Evolutionary conservation across 2,888 invertebrate genomes (phyloP), one percentile per base, ranked within the genome.

Genomic region (Dromius quadrimaculatus): DNA sequence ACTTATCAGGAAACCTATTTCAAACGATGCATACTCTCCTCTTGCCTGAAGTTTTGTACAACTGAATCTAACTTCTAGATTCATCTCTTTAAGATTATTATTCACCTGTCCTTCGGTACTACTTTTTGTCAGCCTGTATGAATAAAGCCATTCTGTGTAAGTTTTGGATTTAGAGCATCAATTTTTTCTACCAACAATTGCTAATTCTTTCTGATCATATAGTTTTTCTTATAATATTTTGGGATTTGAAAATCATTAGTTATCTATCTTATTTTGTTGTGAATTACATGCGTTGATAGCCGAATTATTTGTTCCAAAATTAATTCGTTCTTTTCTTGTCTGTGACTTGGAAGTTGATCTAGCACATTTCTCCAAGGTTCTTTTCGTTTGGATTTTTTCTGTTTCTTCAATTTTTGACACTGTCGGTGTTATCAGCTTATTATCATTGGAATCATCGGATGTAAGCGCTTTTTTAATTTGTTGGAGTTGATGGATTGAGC

Each of bases 11-110:
- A 19, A 62, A 38, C 62, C 43, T n/a, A 62, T 8, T 59, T 59
- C 34, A 34, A 59, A 59, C n/a, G 34, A 59, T 2, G 61, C 61
- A 34, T 34, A 59, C n/a, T 62, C 36, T n/a, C 62, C 62, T 41
- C 19, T 62, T 8, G 62, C 13, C 3, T 38, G 13, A 9, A 62
- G 22, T 41, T 38, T 36, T 19, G 36, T 41, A 41, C 36, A 62
- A 9, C 9, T 13, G 15, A 62, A 38, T 1, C 2, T 17, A 6
- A 5, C 6, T n/a, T 62, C 38, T 20, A 41, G 38, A n/a, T 62
- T 41, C 6, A 11, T 62, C 20, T 38, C 19, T n/a, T 41, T 36
- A 6, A 62, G 20, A 38, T 17, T 38, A 17, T 62, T 38, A 1
- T 1, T 19, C 9, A 62, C 32, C n/a, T 2, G 8, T 6, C 22